A percentile compares a stretch with the other conserved stretches of the same genome.
These are phyloP conservation scores for Galaxias olidus DNA, from an alignment of 2,797 vertebrate genomes.

Conservation along the genomic window DNA sequence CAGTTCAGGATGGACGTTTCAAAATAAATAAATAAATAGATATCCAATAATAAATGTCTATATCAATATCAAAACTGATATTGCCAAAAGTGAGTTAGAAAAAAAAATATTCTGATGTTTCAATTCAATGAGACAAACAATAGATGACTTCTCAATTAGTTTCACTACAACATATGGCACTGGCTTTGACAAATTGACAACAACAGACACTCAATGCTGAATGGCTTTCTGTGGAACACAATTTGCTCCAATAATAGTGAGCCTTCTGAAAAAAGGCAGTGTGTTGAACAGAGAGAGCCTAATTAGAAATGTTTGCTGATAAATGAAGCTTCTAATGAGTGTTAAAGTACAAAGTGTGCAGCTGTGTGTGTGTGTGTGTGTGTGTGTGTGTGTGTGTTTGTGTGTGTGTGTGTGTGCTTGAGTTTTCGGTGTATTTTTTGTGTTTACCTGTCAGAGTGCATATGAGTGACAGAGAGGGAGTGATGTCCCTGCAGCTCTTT, in stretches of 20 bases:
- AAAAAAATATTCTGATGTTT: not conserved
- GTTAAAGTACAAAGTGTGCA: constrained; percentile 49
- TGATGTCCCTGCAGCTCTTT: too few relatives aligned
- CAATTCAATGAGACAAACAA: not conserved
- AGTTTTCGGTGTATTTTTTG: too few relatives aligned
- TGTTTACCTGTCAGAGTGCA: too few relatives aligned
- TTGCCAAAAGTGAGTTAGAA: too few relatives aligned
- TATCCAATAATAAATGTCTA: too few relatives aligned
- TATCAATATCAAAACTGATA: too few relatives aligned
- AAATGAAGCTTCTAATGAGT: constrained; percentile 60
- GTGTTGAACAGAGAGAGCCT: constrained; percentile 36
- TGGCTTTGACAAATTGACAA: constrained; percentile 15
- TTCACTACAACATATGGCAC: constrained; percentile 7
- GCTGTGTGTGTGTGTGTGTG: constrained; percentile 30
- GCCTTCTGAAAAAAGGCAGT: constrained; percentile 28
- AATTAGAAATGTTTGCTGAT: constrained; percentile 57
- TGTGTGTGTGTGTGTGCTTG: constrained; percentile 9
- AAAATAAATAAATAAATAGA: too few relatives aligned
- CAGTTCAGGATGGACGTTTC: too few relatives aligned
- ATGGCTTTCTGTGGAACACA: constrained; percentile 28
- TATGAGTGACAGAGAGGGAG: too few relatives aligned
- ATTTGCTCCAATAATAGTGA: constrained; percentile 38
- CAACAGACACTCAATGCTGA: constrained; percentile 4
- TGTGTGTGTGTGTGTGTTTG: too few relatives aligned
- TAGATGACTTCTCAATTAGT: not conserved